Base-by-base conservation (phyloP, 2,797 vertebrate genomes). In the Anguilla obscura region DNA sequence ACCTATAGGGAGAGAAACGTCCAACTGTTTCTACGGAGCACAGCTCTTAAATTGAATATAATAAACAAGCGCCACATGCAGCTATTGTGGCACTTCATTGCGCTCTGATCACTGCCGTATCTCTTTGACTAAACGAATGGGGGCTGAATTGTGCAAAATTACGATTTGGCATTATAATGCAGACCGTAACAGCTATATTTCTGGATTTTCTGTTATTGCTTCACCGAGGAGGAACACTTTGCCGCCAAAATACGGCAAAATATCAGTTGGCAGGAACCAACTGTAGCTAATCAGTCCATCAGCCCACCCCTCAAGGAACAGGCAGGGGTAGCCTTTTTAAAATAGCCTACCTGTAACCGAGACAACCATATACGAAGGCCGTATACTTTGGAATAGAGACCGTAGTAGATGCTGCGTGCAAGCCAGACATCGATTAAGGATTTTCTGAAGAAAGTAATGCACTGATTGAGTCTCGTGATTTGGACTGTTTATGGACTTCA, bases 21-120 rank as follows among this genome's bases (percentile, higher is more conserved):
- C 96, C 96, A 94, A 95, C 96, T 95, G 96, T 96, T 97, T 96
- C 95, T 94, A 95, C 93, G 91, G 95, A 94, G 93, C 94, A 95
- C 95, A 94, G 92, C 91, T 94, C 93, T 96, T 97, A 97, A 98
- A 95, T 96, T 95, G 97, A 95, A 96, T 97, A 97, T 97, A 98
- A 98, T 97, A 96, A 97, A 95, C 94, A 95, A 95, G 96, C 97
- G 94, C 97, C 97, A 96, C 97, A 97, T 97, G 97, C 96, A 97
- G 96, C 96, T 95, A 97, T 97, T 97, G 95, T 97, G 93, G 92
- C 90, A 87, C 91, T 86, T 94, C 93, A 94, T 96, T 95, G 95
- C 94, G 92, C 90, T 92, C 83, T 93, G 94, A 94, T 94, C 95
- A 95, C 93, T 92, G 95, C 96, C 94, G 95, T 95, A 95, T 97